These are phyloP conservation scores for Pundamilia nyererei DNA, from an alignment of 2,113 vertebrate genomes.

Conservation along the genomic window DNA sequence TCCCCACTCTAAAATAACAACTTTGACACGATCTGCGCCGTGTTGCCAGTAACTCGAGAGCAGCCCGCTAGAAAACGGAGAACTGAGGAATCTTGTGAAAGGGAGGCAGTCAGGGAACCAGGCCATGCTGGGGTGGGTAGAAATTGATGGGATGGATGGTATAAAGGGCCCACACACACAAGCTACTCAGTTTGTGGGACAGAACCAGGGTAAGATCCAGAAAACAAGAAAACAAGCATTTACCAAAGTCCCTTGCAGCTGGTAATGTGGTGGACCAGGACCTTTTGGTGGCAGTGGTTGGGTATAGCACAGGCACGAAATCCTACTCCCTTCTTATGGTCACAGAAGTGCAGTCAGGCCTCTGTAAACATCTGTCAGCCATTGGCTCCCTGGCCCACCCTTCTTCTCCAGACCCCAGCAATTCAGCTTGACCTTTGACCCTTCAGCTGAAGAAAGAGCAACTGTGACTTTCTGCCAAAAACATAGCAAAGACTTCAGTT, in stretches of 20 bases:
- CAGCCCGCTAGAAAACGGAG: not conserved
- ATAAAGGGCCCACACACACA: slow-evolving; percentile 13
- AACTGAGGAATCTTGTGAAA: slow-evolving; percentile 53
- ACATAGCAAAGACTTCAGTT: slow-evolving; percentile 12
- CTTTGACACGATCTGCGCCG: slow-evolving; percentile 48
- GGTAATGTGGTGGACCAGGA: not conserved
- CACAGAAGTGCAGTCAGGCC: slow-evolving; percentile 43
- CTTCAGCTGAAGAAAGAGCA: slow-evolving; percentile 47
- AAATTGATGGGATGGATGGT: slow-evolving; percentile 8
- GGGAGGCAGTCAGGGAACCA: slow-evolving; percentile 47
- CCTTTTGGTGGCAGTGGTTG: not conserved
- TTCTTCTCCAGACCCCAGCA: slow-evolving; percentile 36
- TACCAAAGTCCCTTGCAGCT: not conserved
- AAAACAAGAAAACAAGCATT: slow-evolving; percentile 29
- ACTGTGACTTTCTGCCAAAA: slow-evolving; percentile 57
- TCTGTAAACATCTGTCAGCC: slow-evolving; percentile 72
- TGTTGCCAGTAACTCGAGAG: slow-evolving; percentile 56
- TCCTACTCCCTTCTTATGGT: slow-evolving; percentile 15
- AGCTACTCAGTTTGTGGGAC: not conserved
- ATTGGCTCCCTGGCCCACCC: slow-evolving; percentile 37
- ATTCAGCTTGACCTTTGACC: slow-evolving; percentile 61
- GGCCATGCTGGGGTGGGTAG: not conserved
- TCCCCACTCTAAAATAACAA: slow-evolving; percentile 64
- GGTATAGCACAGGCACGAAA: not conserved
- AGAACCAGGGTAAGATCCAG: slow-evolving; percentile 9